Base-by-base conservation (phyloP, 2,888 invertebrate genomes). In the Tribolium freemani region DNA sequence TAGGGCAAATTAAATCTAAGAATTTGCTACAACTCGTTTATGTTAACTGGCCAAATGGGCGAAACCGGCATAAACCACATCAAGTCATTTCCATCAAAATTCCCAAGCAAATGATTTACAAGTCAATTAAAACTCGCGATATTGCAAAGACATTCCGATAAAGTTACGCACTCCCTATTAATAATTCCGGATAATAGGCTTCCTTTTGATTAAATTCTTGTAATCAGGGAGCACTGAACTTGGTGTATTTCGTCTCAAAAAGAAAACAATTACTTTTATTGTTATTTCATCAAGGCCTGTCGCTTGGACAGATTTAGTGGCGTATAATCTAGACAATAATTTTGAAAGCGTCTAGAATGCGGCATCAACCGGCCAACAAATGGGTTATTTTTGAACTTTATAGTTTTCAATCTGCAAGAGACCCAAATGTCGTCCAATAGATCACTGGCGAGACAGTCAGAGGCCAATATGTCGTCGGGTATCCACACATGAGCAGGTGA, bases 401-500 rank as follows among this genome's bases (percentile, higher is more conserved):
- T 51, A 38, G 51, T 11, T 63, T 63, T 63, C 63, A 63, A 63
- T 51, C 63, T 63, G 31, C 51, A 63, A 57, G 31, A 51, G 50
- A 60, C 58, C 16, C 76, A 78, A 78, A 78, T 77, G 80, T 76
- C 78, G 78, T 73, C 75, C 78, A 75, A 81, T 81, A 81, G 77
- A 80, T 81, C 79, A 81, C 78, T 74, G 71, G 72, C 16, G 76
- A 75, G 76, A 74, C 74, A 73, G 75, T 69, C 73, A 67, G 75
- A 76, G 77, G 76, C 77, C 75, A 76, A 77, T 77, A 75, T 75
- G 78, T 77, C 79, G 78, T 77, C 77, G 74, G 75, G 75, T 75
- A 75, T 78, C 76, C 79, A 69, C 77, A 78, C 77, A 79, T 76
- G 78, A 78, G 78, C 79, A 80, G 80, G 78, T 78, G 77, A 78